These are phyloP conservation scores for Habropoda laboriosa DNA, from an alignment of 1,140 invertebrate genomes.

Conservation along the genomic window DNA sequence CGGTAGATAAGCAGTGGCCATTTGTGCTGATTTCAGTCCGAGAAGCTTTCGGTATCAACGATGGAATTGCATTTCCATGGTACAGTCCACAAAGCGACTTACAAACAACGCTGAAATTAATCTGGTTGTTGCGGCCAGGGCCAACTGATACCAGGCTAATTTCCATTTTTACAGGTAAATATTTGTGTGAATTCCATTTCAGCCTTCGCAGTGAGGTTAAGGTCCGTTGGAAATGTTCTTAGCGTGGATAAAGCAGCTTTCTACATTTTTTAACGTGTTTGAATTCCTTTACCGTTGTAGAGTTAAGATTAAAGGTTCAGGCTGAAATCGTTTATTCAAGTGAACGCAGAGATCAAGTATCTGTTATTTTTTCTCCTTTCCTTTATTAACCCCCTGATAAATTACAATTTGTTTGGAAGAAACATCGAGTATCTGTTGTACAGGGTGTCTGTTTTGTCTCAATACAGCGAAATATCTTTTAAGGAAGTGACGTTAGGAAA, in stretches of 20 bases:
- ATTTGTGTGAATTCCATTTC: too few species aligned
- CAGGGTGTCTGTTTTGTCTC: too few species aligned
- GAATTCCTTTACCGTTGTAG: neutral
- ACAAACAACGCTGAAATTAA: constrained; percentile 17
- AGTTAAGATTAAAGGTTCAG: neutral
- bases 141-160: too few species aligned
- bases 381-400: too few species aligned
- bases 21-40: constrained; percentile 32
- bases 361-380: too few species aligned
- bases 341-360: neutral
- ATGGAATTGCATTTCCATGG: constrained; percentile 13
- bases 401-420: too few species aligned
- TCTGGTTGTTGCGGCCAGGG: neutral
- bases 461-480: too few species aligned
- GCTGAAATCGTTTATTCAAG: neutral
- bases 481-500: too few species aligned
- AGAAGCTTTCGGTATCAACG: neutral
- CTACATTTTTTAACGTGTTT: neutral
- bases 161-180: too few species aligned
- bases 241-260: too few species aligned
- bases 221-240: too few species aligned
- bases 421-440: neutral
- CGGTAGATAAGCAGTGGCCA: constrained; percentile 33
- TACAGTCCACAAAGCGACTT: neutral
- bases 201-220: too few species aligned